Conservation (phyloP, 1,140 invertebrate genomes). For the Drosophila pandora region DNA sequence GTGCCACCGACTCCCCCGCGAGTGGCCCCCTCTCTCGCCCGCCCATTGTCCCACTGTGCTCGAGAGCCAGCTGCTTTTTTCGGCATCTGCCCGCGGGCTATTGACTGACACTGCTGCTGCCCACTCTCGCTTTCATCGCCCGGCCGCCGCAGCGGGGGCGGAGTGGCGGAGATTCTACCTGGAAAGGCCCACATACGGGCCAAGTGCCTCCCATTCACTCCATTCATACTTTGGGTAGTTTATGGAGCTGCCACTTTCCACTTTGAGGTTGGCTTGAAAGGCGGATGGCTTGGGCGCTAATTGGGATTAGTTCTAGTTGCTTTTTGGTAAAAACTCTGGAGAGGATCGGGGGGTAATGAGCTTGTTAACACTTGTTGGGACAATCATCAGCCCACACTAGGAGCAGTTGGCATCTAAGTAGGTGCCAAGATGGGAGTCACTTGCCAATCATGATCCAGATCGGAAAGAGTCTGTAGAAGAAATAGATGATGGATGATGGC, state of each 20-base stretch:
- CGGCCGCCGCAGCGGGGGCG: neutral
- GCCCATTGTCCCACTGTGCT: constrained; percentile 45
- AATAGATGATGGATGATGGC: no score
- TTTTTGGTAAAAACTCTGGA: neutral
- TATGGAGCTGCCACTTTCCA: constrained; percentile 43
- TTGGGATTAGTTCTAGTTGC: constrained; percentile 18
- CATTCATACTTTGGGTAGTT: constrained; percentile 41
- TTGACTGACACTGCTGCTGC: constrained; percentile 56
- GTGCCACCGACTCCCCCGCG: constrained; percentile 33
- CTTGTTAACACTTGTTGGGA: no score
- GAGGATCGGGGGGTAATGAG: no score
- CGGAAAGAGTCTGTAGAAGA: no score
- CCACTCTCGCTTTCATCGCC: constrained; percentile 74
- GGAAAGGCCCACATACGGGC: constrained; percentile 22
- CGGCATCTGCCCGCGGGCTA: constrained; percentile 18
- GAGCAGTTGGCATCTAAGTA: no score
- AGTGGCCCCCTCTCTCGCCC: constrained; percentile 14
- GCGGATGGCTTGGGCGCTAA: neutral
- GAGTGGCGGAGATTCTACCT: constrained; percentile 53
- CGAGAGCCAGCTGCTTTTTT: constrained; percentile 38
- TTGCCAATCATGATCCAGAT: no score
- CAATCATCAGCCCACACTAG: no score
- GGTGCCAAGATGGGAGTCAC: no score
- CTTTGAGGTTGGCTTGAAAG: constrained; percentile 24
- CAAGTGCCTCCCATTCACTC: constrained; percentile 26